Evolutionary conservation across 2,113 vertebrate species (phyloP).

Genomic region (Stigmatopora nigra): DNA sequence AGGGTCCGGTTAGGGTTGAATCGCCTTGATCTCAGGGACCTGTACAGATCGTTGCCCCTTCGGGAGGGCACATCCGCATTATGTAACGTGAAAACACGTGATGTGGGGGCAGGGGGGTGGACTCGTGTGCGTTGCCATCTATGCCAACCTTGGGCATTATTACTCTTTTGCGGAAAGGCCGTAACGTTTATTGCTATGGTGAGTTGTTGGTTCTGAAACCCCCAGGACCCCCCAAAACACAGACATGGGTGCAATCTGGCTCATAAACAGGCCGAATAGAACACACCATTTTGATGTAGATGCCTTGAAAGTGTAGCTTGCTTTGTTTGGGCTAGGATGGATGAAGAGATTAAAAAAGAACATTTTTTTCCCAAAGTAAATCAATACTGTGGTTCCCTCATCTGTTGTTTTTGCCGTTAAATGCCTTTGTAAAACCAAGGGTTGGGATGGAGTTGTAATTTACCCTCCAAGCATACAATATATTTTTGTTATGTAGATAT

Average conservation of each 20-base stretch:
- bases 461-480: background rate
- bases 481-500: background rate
- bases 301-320: background rate
- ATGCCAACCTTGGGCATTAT: conserved; percentile 30
- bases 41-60: conserved; percentile 38
- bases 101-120: conserved; percentile 23
- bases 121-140: conserved; percentile 27
- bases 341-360: background rate
- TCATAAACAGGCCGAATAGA: background rate
- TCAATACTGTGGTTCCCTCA: background rate
- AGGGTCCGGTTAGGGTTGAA: conserved; percentile 21
- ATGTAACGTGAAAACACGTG: conserved; percentile 57
- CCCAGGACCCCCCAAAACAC: no score
- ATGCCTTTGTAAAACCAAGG: background rate
- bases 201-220: background rate
- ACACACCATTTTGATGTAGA: background rate
- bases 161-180: conserved; percentile 18
- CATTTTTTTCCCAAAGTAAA: background rate
- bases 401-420: background rate
- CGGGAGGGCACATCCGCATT: conserved; percentile 46
- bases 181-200: conserved; percentile 1
- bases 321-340: background rate
- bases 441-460: background rate
- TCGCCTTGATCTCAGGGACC: conserved; percentile 40
- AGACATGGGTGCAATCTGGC: background rate